Evolutionary conservation across 2,888 invertebrate species (phyloP), one percentile per base, ranked within the genome.

Genomic region (Willowsia nigromaculata): DNA sequence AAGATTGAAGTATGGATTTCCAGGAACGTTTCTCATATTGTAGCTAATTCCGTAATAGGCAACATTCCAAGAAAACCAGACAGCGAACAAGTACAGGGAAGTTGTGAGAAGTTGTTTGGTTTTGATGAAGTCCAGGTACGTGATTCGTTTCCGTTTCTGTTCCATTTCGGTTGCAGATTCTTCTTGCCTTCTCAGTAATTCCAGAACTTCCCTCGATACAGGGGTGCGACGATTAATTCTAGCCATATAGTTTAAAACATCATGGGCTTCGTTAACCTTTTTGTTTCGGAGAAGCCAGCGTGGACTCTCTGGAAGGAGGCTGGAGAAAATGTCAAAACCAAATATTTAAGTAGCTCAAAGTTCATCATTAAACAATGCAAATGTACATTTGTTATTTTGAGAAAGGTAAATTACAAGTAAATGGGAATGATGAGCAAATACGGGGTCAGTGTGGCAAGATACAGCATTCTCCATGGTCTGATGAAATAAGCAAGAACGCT

Each of bases 291-390:
- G 68, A 1, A 92, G 90, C 91, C 91, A 92, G 11, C 92, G 68
- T 15, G 92, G 92, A 71, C 92, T 91, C 65, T 92, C 92, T 30
- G 91, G 91, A 1, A 92, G 33, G 13, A 91, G 76, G 6, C 92
- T 92, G 47, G n/a, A 47, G 0, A 65, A 5, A 9, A 18, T 22
- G 22, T 22, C 3, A 22, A n/a, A 11, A n/a, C n/a, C n/a, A 37
- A 40, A 7, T n/a, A 6, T 37, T 13, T 40, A 7, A 40, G 40
- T 40, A 59, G 9, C 25, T 22, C n/a, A 15, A 27, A 47, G 3
- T 71, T 47, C 22, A 27, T 74, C 18, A 47, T 18, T 43, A 47
- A n/a, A 13, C 15, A 13, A n/a, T 47, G 47, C n/a, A n/a, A n/a
- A n/a, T n/a, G n/a, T n/a, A n/a, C n/a, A n/a, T n/a, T n/a, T n/a